A percentile compares a stretch with the other conserved stretches of the same genome.
phyloP scores from a whole-genome alignment of 2,888 invertebrate species.

The Leptinotarsa rubiginosa region DNA sequence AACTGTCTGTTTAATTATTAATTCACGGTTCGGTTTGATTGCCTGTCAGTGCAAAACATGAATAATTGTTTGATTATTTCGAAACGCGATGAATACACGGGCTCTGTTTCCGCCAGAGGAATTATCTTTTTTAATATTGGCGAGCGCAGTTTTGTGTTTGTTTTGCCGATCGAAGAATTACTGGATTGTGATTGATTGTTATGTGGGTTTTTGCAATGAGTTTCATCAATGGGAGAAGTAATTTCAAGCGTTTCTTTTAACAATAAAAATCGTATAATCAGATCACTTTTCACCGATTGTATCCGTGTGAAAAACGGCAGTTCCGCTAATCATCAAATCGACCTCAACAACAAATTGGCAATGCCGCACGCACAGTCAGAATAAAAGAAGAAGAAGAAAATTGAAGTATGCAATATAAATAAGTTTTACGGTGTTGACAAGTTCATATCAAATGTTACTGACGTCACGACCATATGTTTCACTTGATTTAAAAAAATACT shows the following conservation, averaged over 20 bases:
- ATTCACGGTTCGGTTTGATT: slow-evolving; percentile 50
- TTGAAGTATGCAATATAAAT: too few species aligned
- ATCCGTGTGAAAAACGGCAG: too few species aligned
- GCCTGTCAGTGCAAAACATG: slow-evolving; percentile 45
- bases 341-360: too few species aligned
- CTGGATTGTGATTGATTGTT: slow-evolving; percentile 12
- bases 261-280: too few species aligned
- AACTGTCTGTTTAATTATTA: slow-evolving; percentile 51
- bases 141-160: slow-evolving; percentile 15
- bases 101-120: slow-evolving; percentile 31
- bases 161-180: slow-evolving; percentile 10
- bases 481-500: too few species aligned
- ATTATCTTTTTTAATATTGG: slow-evolving; percentile 32
- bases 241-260: neutral
- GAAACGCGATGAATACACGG: slow-evolving; percentile 35
- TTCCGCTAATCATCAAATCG: too few species aligned
- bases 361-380: too few species aligned
- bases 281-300: too few species aligned
- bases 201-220: neutral
- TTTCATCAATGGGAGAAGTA: neutral
- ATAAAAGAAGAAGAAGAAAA: too few species aligned
- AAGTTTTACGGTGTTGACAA: too few species aligned
- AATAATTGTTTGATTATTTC: slow-evolving; percentile 48
- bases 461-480: too few species aligned
- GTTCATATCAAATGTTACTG: too few species aligned